Evolutionary conservation across 2,113 vertebrate genomes (phyloP), one percentile per base, ranked within the genome.

Genomic region (Leiothrix lutea): DNA sequence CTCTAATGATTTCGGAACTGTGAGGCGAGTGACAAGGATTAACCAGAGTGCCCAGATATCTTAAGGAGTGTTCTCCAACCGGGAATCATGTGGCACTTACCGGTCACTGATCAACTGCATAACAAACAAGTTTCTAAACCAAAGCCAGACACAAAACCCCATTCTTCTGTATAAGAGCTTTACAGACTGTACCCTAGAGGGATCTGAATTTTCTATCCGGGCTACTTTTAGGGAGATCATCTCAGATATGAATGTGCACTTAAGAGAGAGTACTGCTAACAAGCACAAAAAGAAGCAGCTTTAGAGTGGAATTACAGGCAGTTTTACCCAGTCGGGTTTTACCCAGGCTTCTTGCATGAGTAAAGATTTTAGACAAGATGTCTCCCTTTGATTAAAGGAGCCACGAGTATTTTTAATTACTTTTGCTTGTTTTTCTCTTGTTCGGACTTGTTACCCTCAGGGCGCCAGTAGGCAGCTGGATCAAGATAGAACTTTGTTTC

Each of bases 71-170:
- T 24, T 42, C 38, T 22, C 64, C 83, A 12, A 0, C 7, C 3
- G 24, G 56, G 9, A 23, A 11, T 53, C 48, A 8, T 0, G 22
- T 2, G 14, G n/a, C 21, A 15, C 42, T 67, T 50, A 8, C 12
- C 12, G 10, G 7, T 67, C 53, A 29, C 14, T 9, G 35, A 38
- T 19, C 3, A 33, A 22, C 0, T 18, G 31, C n/a, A 0, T 14
- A 15, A 72, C 23, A 54, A 69, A 22, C 11, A 73, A 16, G 29
- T 57, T 60, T 73, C 44, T 60, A 58, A 67, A 79, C 8, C 11
- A 64, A 58, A 69, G 26, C 19, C 26, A 31, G 4, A 21, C 44
- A 58, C 28, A 35, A 74, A 70, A 14, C 0, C 14, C 6, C 28
- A 11, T 44, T 29, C 48, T 51, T 51, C 44, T 48, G 3, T 31